Base-by-base conservation (phyloP, 2,113 vertebrate genomes). In the Varanus salvator region DNA sequence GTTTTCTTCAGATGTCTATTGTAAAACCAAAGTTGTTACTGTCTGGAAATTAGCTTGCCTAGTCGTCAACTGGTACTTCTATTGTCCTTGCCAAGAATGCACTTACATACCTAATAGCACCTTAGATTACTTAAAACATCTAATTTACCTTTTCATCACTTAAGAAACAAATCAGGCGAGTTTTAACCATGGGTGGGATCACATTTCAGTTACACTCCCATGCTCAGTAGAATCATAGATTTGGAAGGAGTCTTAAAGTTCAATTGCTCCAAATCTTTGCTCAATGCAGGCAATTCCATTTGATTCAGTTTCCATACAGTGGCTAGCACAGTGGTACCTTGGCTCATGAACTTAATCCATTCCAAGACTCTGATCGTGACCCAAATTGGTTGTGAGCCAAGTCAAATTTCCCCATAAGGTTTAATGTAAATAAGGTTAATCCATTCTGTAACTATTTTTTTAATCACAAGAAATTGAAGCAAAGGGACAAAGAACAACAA, bases 31-130 rank as follows among this genome's bases (percentile, higher is more conserved):
- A 69, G 83, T 78, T 11, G 7, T 54, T 77, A 23, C 57, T 84
- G 64, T 69, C 54, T 84, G 72, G 57, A 68, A 48, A 80, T 68
- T n/a, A 17, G 85, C 11, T 54, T 23, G 31, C 85, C 87, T 60
- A 48, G 54, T 83, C 57, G 71, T 84, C 71, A 84, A 77, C 66
- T 84, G 54, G 15, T 54, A 54, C 29, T 54, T 69, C 50, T 69
- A 12, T 85, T 89, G 74, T 78, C 48, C 25, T 89, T 89, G 75
- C 82, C 88, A 89, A 85, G 88, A 85, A 85, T 69, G 88, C 74
- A 80, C 60, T 88, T 82, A 88, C 75, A 83, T 27, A 83, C 71
- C 50, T 89, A 72, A 83, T 38, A 57, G 82, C 82, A 78, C 48
- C 23, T 54, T 78, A 50, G 50, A 71, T 89, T 84, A 77, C 81